Conservation (phyloP, 2,113 vertebrate genomes). For the Daboia siamensis region DNA sequence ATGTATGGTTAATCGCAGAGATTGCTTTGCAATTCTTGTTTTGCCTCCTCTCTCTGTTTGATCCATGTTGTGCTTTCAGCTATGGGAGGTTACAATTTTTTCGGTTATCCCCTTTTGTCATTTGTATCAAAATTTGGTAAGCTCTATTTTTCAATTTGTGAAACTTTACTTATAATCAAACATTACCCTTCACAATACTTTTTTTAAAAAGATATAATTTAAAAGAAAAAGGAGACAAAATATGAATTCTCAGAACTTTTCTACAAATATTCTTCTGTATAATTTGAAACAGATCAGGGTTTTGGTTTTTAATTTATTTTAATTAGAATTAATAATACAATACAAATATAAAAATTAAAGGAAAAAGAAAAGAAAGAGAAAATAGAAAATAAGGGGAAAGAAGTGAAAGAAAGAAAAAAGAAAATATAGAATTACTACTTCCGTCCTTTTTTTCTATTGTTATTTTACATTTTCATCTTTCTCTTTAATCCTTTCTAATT, state of each 20-base stretch:
- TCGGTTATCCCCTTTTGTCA: background rate
- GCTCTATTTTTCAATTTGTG: background rate
- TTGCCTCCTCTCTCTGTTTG: background rate
- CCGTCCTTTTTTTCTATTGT: too few species aligned
- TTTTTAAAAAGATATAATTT: background rate
- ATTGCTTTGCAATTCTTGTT: background rate
- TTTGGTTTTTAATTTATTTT: background rate
- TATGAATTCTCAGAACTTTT: background rate
- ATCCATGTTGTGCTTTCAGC: background rate
- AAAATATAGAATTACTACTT: too few species aligned
- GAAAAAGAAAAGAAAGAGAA: background rate
- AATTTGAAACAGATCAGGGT: background rate
- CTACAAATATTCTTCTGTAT: background rate
- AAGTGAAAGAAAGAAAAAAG: too few species aligned
- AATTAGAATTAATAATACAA: background rate
- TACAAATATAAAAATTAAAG: background rate
- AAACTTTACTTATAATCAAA: background rate
- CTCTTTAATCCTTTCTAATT: too few species aligned
- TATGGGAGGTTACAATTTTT: background rate
- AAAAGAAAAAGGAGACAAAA: background rate
- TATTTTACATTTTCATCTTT: too few species aligned
- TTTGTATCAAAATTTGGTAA: background rate
- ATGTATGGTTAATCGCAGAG: background rate
- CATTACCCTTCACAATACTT: background rate
- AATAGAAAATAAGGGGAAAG: background rate